Evolutionary conservation across 2,888 invertebrate species (phyloP).

Genomic region (Eurois occulta): DNA sequence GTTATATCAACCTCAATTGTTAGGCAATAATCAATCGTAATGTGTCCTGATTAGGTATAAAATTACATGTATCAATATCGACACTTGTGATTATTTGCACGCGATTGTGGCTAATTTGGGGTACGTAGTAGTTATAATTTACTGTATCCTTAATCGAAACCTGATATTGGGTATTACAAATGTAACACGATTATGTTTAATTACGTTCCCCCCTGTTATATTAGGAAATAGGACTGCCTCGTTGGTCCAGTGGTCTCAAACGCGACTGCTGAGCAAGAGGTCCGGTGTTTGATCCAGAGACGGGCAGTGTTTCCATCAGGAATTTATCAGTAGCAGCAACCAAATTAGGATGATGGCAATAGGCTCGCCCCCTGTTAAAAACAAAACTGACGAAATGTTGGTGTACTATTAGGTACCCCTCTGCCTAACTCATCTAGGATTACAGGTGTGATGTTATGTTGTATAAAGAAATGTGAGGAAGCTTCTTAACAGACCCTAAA

Average conservation of each 20-base stretch:
- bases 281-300: background rate
- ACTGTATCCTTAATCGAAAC: constrained; percentile 33
- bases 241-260: background rate
- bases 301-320: background rate
- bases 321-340: background rate
- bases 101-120: constrained; percentile 31
- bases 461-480: background rate
- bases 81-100: constrained; percentile 37
- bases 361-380: background rate
- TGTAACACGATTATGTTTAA: constrained; percentile 2
- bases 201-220: background rate
- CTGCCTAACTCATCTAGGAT: background rate
- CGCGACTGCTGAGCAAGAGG: background rate
- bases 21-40: constrained; percentile 43
- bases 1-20: constrained; percentile 39
- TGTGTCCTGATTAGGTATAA: constrained; percentile 40
- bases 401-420: background rate
- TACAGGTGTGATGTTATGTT: background rate
- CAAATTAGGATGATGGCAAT: background rate
- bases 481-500: background rate
- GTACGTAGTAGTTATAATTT: constrained; percentile 34
- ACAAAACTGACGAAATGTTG: background rate
- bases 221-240: background rate
- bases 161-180: constrained; percentile 23
- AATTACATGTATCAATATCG: constrained; percentile 35